Conservation (phyloP, 2,888 invertebrate species). For the Macaria notata region DNA sequence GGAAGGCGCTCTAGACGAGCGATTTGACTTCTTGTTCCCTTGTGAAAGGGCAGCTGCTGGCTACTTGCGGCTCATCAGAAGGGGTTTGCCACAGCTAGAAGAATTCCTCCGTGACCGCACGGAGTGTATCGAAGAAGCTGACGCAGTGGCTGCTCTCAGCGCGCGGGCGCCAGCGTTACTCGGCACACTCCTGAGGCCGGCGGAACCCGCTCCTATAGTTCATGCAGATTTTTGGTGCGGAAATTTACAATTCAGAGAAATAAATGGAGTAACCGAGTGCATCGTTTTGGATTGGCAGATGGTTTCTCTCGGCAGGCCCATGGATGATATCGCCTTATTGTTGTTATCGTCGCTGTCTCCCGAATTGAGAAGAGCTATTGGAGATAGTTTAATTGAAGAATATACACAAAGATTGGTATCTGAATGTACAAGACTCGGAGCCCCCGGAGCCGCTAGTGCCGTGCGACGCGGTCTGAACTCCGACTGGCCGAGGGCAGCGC, state of each 20-base stretch:
- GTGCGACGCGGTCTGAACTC: conserved; percentile 76
- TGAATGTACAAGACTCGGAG: conserved; percentile 83
- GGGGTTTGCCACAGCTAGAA: conserved; percentile 89
- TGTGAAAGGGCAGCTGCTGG: conserved; percentile 90
- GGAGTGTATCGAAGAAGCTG: conserved; percentile 83
- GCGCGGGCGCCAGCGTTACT: conserved; percentile 88
- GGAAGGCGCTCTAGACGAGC: conserved; percentile 72
- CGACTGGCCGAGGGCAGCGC: conserved; percentile 86
- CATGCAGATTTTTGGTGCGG: conserved; percentile 94
- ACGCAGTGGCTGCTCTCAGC: conserved; percentile 85
- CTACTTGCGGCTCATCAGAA: conserved; percentile 89
- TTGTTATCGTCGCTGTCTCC: conserved; percentile 88
- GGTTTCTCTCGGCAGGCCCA: conserved; percentile 89
- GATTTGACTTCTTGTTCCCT: conserved; percentile 87
- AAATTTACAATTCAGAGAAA: conserved; percentile 86
- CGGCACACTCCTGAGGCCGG: conserved; percentile 86
- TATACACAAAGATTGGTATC: conserved; percentile 86
- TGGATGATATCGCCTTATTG: conserved; percentile 89
- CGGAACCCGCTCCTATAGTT: conserved; percentile 89
- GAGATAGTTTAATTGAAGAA: conserved; percentile 84
- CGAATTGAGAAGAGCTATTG: conserved; percentile 85
- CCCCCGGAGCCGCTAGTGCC: conserved; percentile 80
- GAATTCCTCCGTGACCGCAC: conserved; percentile 86
- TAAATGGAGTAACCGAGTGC: conserved; percentile 81
- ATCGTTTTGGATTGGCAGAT: conserved; percentile 92